phyloP scores from a whole-genome alignment of 2,888 invertebrate genomes.

The Villa cingulata region DNA sequence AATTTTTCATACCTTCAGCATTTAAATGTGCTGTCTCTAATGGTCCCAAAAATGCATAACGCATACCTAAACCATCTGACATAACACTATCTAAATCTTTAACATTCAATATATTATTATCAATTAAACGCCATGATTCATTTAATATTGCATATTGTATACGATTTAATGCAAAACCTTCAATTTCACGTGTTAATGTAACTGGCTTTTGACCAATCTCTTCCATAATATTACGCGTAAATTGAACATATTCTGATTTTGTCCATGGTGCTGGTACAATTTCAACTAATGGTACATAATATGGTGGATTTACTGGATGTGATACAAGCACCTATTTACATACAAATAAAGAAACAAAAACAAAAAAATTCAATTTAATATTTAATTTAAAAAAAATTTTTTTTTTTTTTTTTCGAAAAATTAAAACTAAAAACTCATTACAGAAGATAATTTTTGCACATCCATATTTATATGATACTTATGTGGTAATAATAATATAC shows the following conservation, averaged over 20 bases:
- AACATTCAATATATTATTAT: conserved; percentile 69
- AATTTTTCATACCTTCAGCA: conserved; percentile 65
- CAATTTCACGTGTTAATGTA: conserved; percentile 68
- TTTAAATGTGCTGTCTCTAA: conserved; percentile 90
- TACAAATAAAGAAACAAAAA: too few relatives aligned
- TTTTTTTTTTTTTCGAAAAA: too few relatives aligned
- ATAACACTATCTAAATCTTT: conserved; percentile 87
- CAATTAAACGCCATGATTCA: conserved; percentile 81
- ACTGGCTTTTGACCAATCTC: conserved; percentile 90
- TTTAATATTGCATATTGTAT: conserved; percentile 90
- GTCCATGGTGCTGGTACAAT: conserved; percentile 93
- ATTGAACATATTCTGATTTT: conserved; percentile 54
- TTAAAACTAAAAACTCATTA: too few relatives aligned
- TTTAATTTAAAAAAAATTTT: too few relatives aligned
- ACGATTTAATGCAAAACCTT: conserved; percentile 86
- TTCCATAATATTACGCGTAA: conserved; percentile 61
- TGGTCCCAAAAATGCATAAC: conserved; percentile 91
- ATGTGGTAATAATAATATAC: too few relatives aligned
- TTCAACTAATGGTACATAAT: conserved; percentile 89
- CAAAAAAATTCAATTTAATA: too few relatives aligned
- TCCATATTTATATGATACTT: too few relatives aligned
- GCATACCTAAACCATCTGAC: conserved; percentile 85
- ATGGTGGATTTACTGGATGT: conserved; percentile 94
- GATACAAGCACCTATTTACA: conserved; percentile 50
- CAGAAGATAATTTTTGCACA: too few relatives aligned